Evolutionary conservation across 2,113 vertebrate genomes (phyloP).

Genomic region (Onychostoma macrolepis): DNA sequence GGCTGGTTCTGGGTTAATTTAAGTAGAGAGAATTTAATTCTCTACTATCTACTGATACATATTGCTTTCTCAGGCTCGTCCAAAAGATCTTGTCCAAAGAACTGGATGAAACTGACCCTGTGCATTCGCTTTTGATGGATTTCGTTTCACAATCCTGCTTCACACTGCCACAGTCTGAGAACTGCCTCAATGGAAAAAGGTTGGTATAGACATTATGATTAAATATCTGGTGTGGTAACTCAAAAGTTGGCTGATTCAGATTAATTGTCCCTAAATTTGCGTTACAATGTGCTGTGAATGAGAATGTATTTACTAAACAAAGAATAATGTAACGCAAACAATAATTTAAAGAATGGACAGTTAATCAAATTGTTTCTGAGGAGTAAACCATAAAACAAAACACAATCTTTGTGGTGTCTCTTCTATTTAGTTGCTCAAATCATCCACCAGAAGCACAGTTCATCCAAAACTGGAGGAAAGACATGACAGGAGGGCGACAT

Average conservation of each 20-base stretch:
- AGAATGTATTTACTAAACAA: neutral
- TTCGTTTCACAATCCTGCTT: slow-evolving; percentile 72
- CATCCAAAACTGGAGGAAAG: slow-evolving; percentile 46
- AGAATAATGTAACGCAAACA: neutral
- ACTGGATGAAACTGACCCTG: neutral
- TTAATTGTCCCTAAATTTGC: neutral
- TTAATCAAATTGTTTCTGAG: neutral
- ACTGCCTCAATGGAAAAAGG: slow-evolving; percentile 59
- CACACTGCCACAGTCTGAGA: slow-evolving; percentile 46
- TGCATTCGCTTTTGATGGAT: slow-evolving; percentile 63
- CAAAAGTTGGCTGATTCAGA: neutral
- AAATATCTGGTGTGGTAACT: neutral
- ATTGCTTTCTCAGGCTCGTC: slow-evolving; percentile 45
- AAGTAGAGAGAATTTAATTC: neutral
- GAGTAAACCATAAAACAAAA: slow-evolving; percentile 5
- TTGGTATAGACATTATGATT: slow-evolving; percentile 51
- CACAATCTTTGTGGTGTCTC: neutral
- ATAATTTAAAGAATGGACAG: neutral
- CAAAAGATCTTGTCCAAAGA: slow-evolving; percentile 58
- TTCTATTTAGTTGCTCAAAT: slow-evolving; percentile 25
- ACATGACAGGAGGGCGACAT: slow-evolving; percentile 57
- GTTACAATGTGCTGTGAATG: neutral
- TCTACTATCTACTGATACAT: neutral
- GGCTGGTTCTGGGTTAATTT: neutral
- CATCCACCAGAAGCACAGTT: slow-evolving; percentile 54